phyloP scores from a whole-genome alignment of 2,888 invertebrate genomes.

The Euplagia quadripunctaria region DNA sequence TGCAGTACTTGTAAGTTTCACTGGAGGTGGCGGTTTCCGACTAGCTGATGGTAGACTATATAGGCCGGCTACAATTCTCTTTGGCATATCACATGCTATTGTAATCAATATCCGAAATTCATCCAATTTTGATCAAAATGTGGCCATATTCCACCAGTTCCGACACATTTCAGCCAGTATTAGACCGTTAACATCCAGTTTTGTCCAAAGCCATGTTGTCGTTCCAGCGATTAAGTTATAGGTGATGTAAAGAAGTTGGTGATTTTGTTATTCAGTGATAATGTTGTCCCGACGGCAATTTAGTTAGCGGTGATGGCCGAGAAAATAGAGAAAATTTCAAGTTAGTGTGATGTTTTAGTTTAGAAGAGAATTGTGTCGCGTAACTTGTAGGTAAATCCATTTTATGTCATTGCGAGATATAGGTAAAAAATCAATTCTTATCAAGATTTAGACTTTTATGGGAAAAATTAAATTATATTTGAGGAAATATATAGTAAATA shows the following conservation, averaged over 20 bases:
- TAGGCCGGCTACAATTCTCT: constrained; percentile 71
- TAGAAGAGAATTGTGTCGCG: neutral
- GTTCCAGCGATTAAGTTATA: constrained; percentile 9
- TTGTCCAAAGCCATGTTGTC: neutral
- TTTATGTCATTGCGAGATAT: too few relatives aligned
- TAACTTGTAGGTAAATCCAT: too few relatives aligned
- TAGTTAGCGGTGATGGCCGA: constrained; percentile 29
- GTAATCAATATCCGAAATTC: neutral
- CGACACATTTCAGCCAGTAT: neutral
- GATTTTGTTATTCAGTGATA: constrained; percentile 21
- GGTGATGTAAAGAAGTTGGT: constrained; percentile 22
- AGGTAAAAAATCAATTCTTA: too few relatives aligned
- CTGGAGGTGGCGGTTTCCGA: constrained; percentile 79
- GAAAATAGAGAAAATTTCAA: constrained; percentile 21
- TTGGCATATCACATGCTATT: constrained; percentile 76
- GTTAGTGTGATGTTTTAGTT: constrained; percentile 12
- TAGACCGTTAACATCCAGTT: neutral
- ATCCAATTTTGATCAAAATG: neutral
- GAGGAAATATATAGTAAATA: too few relatives aligned
- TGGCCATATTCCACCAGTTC: neutral
- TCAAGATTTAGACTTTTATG: too few relatives aligned
- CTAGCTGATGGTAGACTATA: constrained; percentile 75
- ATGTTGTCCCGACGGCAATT: constrained; percentile 27
- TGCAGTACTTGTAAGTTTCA: constrained; percentile 68
- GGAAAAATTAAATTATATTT: too few relatives aligned